Conservation (phyloP, 2,888 invertebrate genomes). For the Zele albiditarsus region DNA sequence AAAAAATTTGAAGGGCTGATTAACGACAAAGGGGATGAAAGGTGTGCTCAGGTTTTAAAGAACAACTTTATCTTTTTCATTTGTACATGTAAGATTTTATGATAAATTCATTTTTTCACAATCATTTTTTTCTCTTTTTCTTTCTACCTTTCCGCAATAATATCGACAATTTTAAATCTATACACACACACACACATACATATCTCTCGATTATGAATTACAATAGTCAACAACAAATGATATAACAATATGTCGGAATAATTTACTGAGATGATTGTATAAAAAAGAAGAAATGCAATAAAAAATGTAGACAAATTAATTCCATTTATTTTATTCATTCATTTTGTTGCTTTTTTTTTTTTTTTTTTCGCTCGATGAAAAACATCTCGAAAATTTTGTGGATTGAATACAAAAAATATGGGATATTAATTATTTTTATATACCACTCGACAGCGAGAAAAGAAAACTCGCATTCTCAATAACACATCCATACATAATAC, state of each 20-base stretch:
- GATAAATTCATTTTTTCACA: background rate
- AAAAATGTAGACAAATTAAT: background rate
- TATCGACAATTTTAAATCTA: background rate
- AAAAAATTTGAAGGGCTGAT: background rate
- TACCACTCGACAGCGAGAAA: background rate
- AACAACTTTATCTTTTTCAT: background rate
- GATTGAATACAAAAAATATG: background rate
- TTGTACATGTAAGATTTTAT: background rate
- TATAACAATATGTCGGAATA: background rate
- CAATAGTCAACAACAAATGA: conserved; percentile 4
- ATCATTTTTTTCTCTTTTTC: background rate
- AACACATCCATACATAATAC: background rate
- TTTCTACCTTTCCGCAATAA: background rate
- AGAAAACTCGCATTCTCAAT: background rate
- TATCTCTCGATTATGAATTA: background rate
- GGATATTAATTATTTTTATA: background rate
- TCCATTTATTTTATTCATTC: background rate
- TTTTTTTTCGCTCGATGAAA: background rate
- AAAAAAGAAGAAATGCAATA: background rate
- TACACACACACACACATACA: background rate
- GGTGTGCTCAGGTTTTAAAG: no score
- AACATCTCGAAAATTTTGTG: background rate
- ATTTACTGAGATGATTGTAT: background rate
- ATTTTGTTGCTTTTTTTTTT: no score
- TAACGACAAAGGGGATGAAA: no score